Base-by-base conservation (phyloP, 2,797 vertebrate species). In the Tolypeutes matacus region DNA sequence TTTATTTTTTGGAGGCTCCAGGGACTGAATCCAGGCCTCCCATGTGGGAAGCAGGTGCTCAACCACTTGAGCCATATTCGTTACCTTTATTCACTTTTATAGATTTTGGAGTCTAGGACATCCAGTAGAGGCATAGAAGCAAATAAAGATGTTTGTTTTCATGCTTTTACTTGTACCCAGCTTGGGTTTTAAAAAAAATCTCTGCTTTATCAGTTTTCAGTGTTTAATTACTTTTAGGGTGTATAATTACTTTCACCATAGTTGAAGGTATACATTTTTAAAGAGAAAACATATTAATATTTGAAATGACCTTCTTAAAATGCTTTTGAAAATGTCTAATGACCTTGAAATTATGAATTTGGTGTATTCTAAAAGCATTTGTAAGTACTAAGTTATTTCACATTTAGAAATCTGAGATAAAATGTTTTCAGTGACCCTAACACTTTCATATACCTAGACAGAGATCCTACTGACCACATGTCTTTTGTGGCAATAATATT, bases 361-460 rank as follows among this genome's bases (percentile, higher is more conserved):
- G 56, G 17, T 83, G 9, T 83, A 36, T 67, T 91, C 31, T 91
- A 29, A 93, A 82, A 27, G n/a, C 49, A 39, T 78, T 29, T 49
- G 46, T 78, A 93, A 65, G 31, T 17, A 67, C 39, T 53, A 5
- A 92, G 51, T 90, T 65, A 89, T 89, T 85, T 94, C 51, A 80
- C 78, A 73, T 46, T 14, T 6, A 67, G 72, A 78, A 60, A 78
- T 56, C 92, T 80, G 70, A 83, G 46, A 39, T 91, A 69, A 60
- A 85, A 69, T 85, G 89, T 86, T 88, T 75, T 42, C 58, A 88
- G 69, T 90, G 67, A 56, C 34, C 23, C 29, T 73, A 51, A 39
- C 11, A 58, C 70, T 53, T 53, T 88, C 11, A 29, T 56, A 21
- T 53, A 27, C 15, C 46, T 60, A 67, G 53, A 77, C 20, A 81